A percentile compares a stretch with the other conserved stretches of the same genome.
These are phyloP conservation scores for Volucella inflata DNA, from an alignment of 2,888 invertebrate species.

Conservation along the genomic window DNA sequence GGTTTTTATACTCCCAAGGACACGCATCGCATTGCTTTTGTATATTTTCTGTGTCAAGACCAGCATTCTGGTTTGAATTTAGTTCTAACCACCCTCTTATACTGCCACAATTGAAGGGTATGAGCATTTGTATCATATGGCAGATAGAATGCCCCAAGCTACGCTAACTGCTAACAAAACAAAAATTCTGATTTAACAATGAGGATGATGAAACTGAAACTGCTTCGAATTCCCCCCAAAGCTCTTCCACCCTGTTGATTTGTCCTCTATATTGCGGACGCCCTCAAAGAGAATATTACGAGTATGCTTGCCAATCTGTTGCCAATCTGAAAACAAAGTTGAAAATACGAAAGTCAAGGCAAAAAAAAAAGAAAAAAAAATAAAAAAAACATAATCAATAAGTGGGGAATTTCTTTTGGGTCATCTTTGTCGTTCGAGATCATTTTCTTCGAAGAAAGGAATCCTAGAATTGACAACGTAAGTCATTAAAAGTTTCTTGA, in stretches of 20 bases:
- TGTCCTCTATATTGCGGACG: slow-evolving; percentile 2
- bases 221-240: no score
- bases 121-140: slow-evolving; percentile 1
- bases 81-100: background rate
- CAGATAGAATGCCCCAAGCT: slow-evolving; percentile 17
- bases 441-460: slow-evolving; percentile 15
- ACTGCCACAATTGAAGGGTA: no score
- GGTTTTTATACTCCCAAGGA: slow-evolving; percentile 6
- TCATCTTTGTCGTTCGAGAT: background rate
- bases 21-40: background rate
- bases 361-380: background rate
- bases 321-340: no score
- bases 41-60: slow-evolving; percentile 1
- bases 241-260: slow-evolving; percentile 9
- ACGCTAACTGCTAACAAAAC: slow-evolving; percentile 18
- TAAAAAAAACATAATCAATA: slow-evolving; percentile 10
- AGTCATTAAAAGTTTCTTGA: slow-evolving; percentile 64
- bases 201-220: background rate
- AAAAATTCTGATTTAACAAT: slow-evolving; percentile 16
- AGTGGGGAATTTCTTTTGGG: background rate
- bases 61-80: slow-evolving; percentile 7
- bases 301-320: no score
- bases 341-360: background rate
- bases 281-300: slow-evolving; percentile 21
- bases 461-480: slow-evolving; percentile 52